phyloP scores from a whole-genome alignment of 2,888 invertebrate genomes.

The Choristoneura rosaceana region DNA sequence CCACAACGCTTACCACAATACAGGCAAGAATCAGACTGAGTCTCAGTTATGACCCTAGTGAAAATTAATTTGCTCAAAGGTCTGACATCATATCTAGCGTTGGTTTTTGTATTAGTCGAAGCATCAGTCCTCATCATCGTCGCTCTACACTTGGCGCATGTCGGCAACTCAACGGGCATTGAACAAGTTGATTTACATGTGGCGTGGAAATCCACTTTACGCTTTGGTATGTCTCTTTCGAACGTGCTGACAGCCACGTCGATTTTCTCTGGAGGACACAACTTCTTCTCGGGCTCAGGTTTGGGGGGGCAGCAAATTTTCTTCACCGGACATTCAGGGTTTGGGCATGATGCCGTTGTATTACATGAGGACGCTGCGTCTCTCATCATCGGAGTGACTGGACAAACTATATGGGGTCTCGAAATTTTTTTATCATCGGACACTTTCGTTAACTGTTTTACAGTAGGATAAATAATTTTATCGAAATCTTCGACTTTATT shows the following conservation, averaged over 20 bases:
- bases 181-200: not conserved
- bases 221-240: not conserved
- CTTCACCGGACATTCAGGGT: not conserved
- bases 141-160: not conserved
- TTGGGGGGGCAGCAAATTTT: not conserved
- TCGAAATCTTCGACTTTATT: not conserved
- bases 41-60: not conserved
- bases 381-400: not conserved
- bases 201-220: not conserved
- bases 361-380: not conserved
- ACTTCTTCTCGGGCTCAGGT: not conserved
- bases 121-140: not conserved
- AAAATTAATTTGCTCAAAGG: not conserved
- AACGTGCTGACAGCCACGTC: slow-evolving; percentile 1
- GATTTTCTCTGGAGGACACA: not conserved
- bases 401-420: not conserved
- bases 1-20: not conserved
- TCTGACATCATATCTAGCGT: not conserved
- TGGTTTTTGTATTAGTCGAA: not conserved
- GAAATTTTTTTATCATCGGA: not conserved
- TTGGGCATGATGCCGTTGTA: not conserved
- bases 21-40: slow-evolving; percentile 1
- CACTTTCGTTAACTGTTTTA: not conserved
- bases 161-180: not conserved
- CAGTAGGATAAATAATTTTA: not conserved